These are phyloP conservation scores for Zhuqinia jingwanae DNA, from an alignment of 2,888 invertebrate genomes.

Conservation along the genomic window DNA sequence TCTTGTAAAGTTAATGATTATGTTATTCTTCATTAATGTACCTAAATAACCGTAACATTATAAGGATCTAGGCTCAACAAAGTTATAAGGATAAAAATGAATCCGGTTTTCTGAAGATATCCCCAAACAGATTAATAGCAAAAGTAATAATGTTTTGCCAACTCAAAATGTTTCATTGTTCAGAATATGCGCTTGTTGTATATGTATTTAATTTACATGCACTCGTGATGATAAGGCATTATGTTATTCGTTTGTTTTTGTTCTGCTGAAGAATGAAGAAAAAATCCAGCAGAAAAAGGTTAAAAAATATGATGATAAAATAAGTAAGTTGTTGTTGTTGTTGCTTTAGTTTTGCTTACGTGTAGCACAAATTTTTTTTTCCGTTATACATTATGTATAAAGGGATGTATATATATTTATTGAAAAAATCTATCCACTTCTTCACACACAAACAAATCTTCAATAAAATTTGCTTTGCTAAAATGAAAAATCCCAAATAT, in stretches of 20 bases:
- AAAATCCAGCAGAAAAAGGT: not conserved
- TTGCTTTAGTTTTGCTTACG: no score
- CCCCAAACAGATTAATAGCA: not conserved
- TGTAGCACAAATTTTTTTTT: no score
- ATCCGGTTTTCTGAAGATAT: conserved; percentile 6
- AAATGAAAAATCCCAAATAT: not conserved
- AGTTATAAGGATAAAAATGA: conserved; percentile 3
- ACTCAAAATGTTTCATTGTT: conserved; percentile 3
- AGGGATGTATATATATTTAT: no score
- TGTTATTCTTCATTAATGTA: not conserved
- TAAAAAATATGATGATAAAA: no score
- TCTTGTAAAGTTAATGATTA: not conserved
- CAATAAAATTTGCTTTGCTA: no score
- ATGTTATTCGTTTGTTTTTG: not conserved
- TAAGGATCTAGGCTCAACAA: not conserved
- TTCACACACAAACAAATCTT: no score
- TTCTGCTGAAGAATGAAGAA: not conserved
- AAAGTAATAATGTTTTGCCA: conserved; percentile 15
- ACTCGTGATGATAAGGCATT: not conserved
- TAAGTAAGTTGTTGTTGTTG: no score
- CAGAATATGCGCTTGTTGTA: no score
- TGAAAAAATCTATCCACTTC: no score
- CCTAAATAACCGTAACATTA: conserved; percentile 3
- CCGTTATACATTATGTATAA: no score
- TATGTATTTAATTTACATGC: no score